A percentile compares a stretch with the other conserved stretches of the same genome.
Conservation (phyloP, 2,113 vertebrate species). For the Microcebus tavaratra region DNA sequence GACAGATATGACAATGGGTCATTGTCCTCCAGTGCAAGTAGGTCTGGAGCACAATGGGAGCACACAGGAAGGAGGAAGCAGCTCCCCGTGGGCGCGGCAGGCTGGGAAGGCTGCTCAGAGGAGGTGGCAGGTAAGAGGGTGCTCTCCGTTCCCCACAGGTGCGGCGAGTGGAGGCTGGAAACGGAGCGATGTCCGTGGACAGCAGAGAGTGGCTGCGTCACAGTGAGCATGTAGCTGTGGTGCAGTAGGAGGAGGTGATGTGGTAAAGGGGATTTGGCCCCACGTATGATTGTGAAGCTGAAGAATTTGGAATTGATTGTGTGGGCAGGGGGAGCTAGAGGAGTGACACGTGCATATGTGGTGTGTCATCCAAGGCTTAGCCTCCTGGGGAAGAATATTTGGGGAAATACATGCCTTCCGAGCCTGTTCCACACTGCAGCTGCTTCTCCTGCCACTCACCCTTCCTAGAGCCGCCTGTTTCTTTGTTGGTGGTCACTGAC, state of each 20-base stretch:
- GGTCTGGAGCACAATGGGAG: background rate
- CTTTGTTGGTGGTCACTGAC: background rate
- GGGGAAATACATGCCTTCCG: background rate
- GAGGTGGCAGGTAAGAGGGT: background rate
- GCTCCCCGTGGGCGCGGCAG: background rate
- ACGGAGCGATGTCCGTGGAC: background rate
- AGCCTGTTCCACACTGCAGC: background rate
- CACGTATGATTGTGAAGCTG: background rate
- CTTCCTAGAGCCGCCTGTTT: background rate
- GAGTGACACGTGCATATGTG: background rate
- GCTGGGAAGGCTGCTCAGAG: background rate
- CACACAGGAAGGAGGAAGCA: background rate
- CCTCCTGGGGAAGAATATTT: background rate
- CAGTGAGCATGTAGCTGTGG: too few relatives aligned
- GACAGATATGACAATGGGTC: background rate
- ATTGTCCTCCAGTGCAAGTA: fast-evolving
- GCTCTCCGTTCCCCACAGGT: background rate
- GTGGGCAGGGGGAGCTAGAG: background rate
- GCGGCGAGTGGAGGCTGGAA: background rate
- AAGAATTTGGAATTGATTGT: background rate
- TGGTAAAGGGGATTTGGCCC: background rate
- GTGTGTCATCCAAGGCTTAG: too few relatives aligned
- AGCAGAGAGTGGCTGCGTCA: background rate
- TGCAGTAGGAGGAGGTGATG: background rate
- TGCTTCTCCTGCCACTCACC: background rate